Evolutionary conservation across 2,888 invertebrate species (phyloP).

Genomic region (Eupithecia dodoneata): DNA sequence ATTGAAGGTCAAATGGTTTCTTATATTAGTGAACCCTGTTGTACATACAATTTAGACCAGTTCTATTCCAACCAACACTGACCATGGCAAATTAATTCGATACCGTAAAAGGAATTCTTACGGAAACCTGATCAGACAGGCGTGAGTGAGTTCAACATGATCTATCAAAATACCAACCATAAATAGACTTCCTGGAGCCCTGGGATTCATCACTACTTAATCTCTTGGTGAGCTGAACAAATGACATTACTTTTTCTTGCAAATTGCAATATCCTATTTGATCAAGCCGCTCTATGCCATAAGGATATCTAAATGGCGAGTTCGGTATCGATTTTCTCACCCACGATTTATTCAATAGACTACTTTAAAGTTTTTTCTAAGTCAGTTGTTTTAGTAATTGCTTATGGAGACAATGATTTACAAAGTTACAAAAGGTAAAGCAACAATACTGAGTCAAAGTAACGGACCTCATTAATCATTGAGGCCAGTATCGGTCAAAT

Average conservation of each 20-base stretch:
- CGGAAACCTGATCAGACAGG: conserved; percentile 76
- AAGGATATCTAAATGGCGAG: conserved; percentile 10
- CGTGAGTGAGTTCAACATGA: conserved; percentile 70
- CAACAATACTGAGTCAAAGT: conserved; percentile 76
- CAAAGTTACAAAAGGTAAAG: conserved; percentile 69
- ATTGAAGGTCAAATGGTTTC: conserved; percentile 25
- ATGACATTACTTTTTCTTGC: conserved; percentile 1
- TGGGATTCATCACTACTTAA: conserved; percentile 56
- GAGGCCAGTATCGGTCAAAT: conserved; percentile 76
- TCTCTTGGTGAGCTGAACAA: conserved; percentile 12
- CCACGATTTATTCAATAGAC: background rate
- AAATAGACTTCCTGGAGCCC: conserved; percentile 78
- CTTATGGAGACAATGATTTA: conserved; percentile 33
- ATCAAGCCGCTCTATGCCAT: conserved; percentile 32
- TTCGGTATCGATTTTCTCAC: background rate
- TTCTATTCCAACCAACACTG: conserved; percentile 53
- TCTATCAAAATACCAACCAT: conserved; percentile 79
- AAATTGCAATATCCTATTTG: conserved; percentile 27
- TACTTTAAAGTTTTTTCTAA: conserved; percentile 15
- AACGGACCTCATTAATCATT: conserved; percentile 82
- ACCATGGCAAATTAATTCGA: conserved; percentile 74
- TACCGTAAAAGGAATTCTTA: conserved; percentile 73
- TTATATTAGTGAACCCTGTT: conserved; percentile 25
- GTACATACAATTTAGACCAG: conserved; percentile 41
- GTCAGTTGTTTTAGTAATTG: conserved; percentile 55